Evolutionary conservation across 1,140 invertebrate species (phyloP), one percentile per base, ranked within the genome.

Genomic region (Heliconius eleuchia): DNA sequence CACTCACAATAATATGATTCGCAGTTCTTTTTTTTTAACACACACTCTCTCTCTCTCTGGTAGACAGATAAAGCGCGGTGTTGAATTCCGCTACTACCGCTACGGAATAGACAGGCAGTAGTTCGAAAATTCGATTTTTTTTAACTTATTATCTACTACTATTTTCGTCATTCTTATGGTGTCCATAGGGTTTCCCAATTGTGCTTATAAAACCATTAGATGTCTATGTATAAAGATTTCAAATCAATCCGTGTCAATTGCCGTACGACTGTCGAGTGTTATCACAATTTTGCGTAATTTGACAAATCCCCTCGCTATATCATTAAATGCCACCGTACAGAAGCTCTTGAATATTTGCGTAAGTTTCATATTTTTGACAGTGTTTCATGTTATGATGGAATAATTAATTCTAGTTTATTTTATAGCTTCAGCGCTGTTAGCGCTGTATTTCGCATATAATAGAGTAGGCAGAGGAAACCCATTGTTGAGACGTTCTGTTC

Each of bases 151-250:
- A 19, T 19, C 2, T 19, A 52, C 0, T 19, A 19, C 16, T 7
- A 3, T 2, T 19, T 52, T 52, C 50, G 1, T 57, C 19, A 57
- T 8, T 23, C 8, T 4, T 23, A 57, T 3, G 55, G 9, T 57
- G n/a, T 60, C 8, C 55, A 66, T 30, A 66, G 8, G 2, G 27
- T 66, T 66, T 66, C 60, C 16, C 60, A 73, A 42, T 7, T 46
- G 16, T n/a, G 37, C 42, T 73, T 73, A 73, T 46, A 73, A 73
- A 73, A 73, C 37, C 71, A 72, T 72, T 72, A 72, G 34, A 72
- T 13, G 34, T 42, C 7, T 23, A 72, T 52, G 18, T 52, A 52
- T 52, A 72, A 3, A 57, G 27, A 66, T 66, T 66, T 66, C 60
- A 30, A 27, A 66, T 13, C 23, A 23, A 23, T 0, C 39, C 34